Evolutionary conservation across 2,797 vertebrate species (phyloP), one percentile per base, ranked within the genome.

Genomic region (Falco berigora): DNA sequence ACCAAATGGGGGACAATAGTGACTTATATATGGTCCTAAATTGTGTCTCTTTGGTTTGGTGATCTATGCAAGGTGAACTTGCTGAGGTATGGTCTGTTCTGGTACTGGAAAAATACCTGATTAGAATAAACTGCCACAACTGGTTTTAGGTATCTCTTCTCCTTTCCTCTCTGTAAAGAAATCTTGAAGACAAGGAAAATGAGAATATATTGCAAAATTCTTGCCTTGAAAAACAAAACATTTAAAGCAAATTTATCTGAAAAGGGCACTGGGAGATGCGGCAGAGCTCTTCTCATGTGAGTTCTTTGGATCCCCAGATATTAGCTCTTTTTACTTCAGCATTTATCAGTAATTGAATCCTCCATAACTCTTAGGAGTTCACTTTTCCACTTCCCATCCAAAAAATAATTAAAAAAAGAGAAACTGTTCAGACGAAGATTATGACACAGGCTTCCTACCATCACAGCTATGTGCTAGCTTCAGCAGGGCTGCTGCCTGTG

Each of bases 391-490:
- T 79, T 90, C 13, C 42, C 22, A 44, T 55, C 8, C 18, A 71
- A 89, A 91, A 80, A 49, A 76, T 21, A 56, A 49, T 24, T 73
- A 22, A 38, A 7, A 56, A 82, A 79, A 67, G 46, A 71, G 30
- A 62, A 61, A 36, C 19, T 47, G 46, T 69, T 88, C 73, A 58
- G 78, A 88, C 85, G 89, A 74, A 94, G 84, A 20, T 62, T 73
- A 85, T 95, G 95, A 96, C 56, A n/a, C 59, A 79, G 55, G 38
- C 74, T 92, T 92, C 80, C 88, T 92, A 71, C 77, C 73, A 88
- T 66, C 66, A 77, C 69, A 96, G 92, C 81, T 92, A 97, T 94
- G 90, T 96, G 94, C 97, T 96, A 88, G 46, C 85, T 90, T 95
- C 90, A 92, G 90, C 86, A 94, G 69, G 42, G 73, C 79, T 80